Conservation (phyloP, 53 echinoderm and acorn worm species). For the Glandiceps talaboti region DNA sequence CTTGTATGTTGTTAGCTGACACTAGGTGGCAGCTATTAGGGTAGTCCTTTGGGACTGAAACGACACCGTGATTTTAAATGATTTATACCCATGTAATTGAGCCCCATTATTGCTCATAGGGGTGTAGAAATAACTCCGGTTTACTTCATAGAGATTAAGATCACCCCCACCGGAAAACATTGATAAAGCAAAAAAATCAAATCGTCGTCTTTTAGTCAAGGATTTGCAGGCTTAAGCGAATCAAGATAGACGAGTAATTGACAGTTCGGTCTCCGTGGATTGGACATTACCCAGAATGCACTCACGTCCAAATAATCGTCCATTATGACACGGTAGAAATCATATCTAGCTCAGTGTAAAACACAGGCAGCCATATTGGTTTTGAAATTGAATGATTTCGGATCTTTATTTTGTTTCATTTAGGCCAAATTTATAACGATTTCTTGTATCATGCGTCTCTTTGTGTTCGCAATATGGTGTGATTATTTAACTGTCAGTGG, state of each 20-base stretch:
- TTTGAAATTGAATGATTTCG: too few species aligned
- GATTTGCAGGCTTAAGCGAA: neutral
- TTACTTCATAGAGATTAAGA: neutral
- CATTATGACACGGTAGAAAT: too few species aligned
- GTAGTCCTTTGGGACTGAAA: neutral
- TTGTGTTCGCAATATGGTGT: too few species aligned
- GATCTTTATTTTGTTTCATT: too few species aligned
- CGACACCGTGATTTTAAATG: neutral
- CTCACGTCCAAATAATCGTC: too few species aligned
- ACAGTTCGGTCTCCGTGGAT: neutral
- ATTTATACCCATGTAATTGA: neutral
- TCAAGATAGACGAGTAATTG: neutral
- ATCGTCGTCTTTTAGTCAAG: neutral
- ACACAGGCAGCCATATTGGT: too few species aligned
- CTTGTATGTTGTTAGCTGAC: neutral
- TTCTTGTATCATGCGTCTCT: too few species aligned
- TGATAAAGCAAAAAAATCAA: neutral
- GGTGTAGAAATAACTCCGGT: neutral
- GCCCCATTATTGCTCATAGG: neutral
- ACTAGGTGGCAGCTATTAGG: neutral
- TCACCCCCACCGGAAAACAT: neutral
- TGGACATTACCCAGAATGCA: neutral
- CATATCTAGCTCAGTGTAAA: too few species aligned
- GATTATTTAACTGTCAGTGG: too few species aligned
- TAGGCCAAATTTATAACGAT: too few species aligned